These are phyloP conservation scores for Leucophora obtusa DNA, from an alignment of 2,888 invertebrate species.

Conservation along the genomic window DNA sequence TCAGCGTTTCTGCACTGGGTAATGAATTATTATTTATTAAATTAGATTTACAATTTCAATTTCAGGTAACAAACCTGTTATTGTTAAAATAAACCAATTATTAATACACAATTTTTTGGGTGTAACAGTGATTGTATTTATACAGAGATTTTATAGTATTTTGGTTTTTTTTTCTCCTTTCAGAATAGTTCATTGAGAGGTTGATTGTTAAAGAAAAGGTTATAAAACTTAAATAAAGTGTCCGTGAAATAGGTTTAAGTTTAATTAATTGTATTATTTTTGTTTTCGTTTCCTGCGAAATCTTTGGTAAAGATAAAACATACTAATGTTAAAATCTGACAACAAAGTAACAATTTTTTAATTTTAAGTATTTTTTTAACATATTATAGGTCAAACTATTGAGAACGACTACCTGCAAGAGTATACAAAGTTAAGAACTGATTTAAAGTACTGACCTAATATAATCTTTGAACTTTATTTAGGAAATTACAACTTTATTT, in stretches of 20 bases:
- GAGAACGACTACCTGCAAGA: background rate
- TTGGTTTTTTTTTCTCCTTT: background rate
- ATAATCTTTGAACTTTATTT: background rate
- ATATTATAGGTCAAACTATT: background rate
- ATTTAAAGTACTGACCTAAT: background rate
- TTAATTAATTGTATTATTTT: conserved; percentile 63
- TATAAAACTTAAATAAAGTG: conserved; percentile 54
- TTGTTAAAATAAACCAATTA: too few relatives aligned
- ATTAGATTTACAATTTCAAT: too few relatives aligned
- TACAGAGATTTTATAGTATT: conserved; percentile 19
- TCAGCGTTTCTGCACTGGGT: too few relatives aligned
- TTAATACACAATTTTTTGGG: background rate
- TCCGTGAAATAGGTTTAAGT: conserved; percentile 64
- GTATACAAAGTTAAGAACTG: too few relatives aligned
- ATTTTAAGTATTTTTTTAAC: background rate
- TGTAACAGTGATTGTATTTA: conserved; percentile 13
- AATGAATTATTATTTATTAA: too few relatives aligned
- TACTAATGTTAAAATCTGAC: conserved; percentile 4
- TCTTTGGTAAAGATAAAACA: background rate
- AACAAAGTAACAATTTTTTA: background rate
- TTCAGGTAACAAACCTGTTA: too few relatives aligned
- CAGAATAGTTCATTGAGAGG: conserved; percentile 38
- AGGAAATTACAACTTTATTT: background rate
- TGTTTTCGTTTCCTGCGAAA: conserved; percentile 3
- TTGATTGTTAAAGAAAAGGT: conserved; percentile 54